These are phyloP conservation scores for Apoda limacodes DNA, from an alignment of 2,888 invertebrate genomes.

Conservation along the genomic window DNA sequence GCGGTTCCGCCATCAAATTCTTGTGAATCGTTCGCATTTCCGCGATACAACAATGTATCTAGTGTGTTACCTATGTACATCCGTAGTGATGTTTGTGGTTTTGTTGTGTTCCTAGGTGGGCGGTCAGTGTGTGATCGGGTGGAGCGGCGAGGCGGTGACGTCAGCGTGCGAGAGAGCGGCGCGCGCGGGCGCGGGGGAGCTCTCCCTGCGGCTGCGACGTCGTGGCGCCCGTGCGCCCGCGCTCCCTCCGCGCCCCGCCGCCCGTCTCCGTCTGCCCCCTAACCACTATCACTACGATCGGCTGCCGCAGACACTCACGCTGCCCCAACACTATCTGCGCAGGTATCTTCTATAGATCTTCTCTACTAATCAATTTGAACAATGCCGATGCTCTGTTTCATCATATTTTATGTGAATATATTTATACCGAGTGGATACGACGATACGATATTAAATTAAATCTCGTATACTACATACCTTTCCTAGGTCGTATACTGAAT, in stretches of 20 bases:
- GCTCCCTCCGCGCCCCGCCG: conserved; percentile 24
- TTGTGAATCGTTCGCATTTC: too few relatives aligned
- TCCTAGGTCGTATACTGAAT: too few relatives aligned
- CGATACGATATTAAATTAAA: too few relatives aligned
- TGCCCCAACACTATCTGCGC: too few relatives aligned
- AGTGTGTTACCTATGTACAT: background rate
- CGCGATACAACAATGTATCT: background rate
- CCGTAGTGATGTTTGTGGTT: too few relatives aligned
- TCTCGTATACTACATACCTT: too few relatives aligned
- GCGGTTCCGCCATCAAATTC: too few relatives aligned
- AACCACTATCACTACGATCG: conserved; percentile 9
- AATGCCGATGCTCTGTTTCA: too few relatives aligned
- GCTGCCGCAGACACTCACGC: conserved; percentile 6
- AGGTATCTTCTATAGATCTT: too few relatives aligned
- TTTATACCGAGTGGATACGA: too few relatives aligned
- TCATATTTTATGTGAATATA: too few relatives aligned
- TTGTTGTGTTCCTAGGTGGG: conserved; percentile 29
- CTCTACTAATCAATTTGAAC: too few relatives aligned
- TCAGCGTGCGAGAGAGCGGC: conserved; percentile 23
- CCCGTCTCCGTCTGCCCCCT: conserved; percentile 18
- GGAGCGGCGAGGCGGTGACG: conserved; percentile 37
- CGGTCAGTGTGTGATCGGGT: conserved; percentile 43
- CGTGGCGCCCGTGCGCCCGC: conserved; percentile 27
- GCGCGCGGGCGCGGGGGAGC: conserved; percentile 12
- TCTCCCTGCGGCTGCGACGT: conserved; percentile 27